Evolutionary conservation across 2,888 invertebrate species (phyloP).

Genomic region (Alloplasta piceator): DNA sequence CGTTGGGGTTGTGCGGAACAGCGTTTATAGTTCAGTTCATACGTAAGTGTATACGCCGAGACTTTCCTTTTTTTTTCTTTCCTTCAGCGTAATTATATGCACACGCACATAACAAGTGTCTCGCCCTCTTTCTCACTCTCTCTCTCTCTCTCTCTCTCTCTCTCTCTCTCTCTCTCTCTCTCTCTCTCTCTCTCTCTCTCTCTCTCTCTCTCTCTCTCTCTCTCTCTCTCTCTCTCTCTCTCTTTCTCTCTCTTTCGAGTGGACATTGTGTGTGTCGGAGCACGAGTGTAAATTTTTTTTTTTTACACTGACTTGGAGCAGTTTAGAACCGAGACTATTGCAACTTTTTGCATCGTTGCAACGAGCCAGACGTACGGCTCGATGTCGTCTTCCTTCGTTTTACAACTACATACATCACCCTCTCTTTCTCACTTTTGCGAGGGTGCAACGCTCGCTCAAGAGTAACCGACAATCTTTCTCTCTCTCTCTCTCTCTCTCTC

Average conservation of each 20-base stretch:
- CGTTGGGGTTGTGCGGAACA: conserved; percentile 22
- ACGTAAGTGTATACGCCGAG: conserved; percentile 47
- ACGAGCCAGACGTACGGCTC: background rate
- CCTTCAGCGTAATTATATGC: conserved; percentile 10
- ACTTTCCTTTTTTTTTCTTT: conserved; percentile 16
- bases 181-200: background rate
- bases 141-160: conserved; percentile 18
- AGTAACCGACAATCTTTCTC: conserved; percentile 57
- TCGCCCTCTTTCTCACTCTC: conserved; percentile 5
- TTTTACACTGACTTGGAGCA: background rate
- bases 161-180: conserved; percentile 21
- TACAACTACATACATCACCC: background rate
- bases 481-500: conserved; percentile 25
- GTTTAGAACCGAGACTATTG: background rate
- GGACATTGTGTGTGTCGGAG: conserved; percentile 49
- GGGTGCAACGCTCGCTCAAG: conserved; percentile 69
- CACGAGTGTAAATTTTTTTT: conserved; percentile 19
- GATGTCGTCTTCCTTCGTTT: background rate
- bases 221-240: conserved; percentile 3
- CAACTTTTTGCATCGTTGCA: background rate
- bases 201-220: conserved; percentile 9
- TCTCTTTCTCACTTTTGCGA: conserved; percentile 16
- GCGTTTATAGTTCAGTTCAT: conserved; percentile 56
- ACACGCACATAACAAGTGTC: conserved; percentile 22
- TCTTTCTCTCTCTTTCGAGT: background rate